phyloP scores from a whole-genome alignment of 2,113 vertebrate species.

The Anguilla japonica region DNA sequence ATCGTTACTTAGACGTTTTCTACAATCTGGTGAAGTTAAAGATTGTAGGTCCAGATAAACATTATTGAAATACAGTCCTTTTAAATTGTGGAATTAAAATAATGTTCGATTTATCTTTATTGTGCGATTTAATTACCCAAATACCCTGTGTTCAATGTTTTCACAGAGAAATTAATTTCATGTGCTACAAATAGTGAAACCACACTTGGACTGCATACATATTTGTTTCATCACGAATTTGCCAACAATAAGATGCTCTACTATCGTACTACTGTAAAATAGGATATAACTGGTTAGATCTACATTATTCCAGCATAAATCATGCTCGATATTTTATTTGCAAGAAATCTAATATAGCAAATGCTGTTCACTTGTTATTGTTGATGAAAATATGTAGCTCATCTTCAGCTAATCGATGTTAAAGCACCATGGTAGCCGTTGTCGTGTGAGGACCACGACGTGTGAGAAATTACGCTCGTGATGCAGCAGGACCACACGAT shows the following conservation, averaged over 20 bases:
- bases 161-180: neutral
- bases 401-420: neutral
- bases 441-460: neutral
- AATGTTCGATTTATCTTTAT: too few relatives aligned
- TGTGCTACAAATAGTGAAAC: neutral
- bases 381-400: neutral
- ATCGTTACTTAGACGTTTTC: too few relatives aligned
- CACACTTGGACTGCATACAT: neutral
- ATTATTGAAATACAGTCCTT: too few relatives aligned
- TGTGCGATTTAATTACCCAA: too few relatives aligned
- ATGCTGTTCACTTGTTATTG: neutral
- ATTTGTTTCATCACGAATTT: neutral
- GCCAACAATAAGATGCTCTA: neutral
- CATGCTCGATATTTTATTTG: neutral
- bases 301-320: neutral
- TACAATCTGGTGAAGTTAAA: too few relatives aligned
- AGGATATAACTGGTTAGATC: neutral
- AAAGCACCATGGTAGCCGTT: neutral
- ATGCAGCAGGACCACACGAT: slow-evolving; percentile 63
- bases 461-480: slow-evolving; percentile 24
- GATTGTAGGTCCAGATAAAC: too few relatives aligned
- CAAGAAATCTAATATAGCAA: neutral
- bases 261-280: neutral
- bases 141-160: too few relatives aligned
- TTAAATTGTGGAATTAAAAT: too few relatives aligned